Evolutionary conservation across 92 coral and sea anemone species (phyloP), one percentile per base, ranked within the genome.

Genomic region (Montipora capitata): DNA sequence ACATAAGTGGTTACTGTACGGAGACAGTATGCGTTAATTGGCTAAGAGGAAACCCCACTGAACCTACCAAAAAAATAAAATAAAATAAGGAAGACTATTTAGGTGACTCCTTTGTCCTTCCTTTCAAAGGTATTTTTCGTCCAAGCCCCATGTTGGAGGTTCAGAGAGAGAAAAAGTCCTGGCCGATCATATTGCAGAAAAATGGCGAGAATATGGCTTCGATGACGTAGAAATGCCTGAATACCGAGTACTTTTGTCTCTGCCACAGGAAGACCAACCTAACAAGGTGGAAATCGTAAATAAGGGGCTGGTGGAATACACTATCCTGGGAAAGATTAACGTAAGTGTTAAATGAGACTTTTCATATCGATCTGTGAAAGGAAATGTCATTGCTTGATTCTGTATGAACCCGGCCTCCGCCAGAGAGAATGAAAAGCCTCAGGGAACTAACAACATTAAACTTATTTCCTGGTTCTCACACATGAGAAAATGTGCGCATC

Each of bases 191-290:
- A 79, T 97, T 18, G 84, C 89, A 11, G 58, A 42, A 65, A 91
- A 85, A 70, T 97, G 99, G 99, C 78, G 77, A 45, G 85, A 73
- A 35, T 96, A 94, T 58, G 98, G 98, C 8, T 93, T 97, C 72
- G 95, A 92, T 44, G 85, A 90, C 39, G 99, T 97, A 17, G 94
- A 97, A 40, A 88, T 89, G 82, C 96, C 97, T 18, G 94, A 90
- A 27, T 97, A 97, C 72, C 87, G 78, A 65, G 99, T 97, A 41
- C 89, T 96, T 76, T 65, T 97, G 17, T 94, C 99, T 9, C 45
- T 20, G 56, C 95, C 98, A 82, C 94, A 94, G 76, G 93, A 81
- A 48, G 94, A 91, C 76, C 92, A 91, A 76, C 99, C 99, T 4
- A 96, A 95, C 79, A 83, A 79, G 10, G 93, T 97, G 10, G 79